phyloP scores from a whole-genome alignment of 2,888 invertebrate species.

The Drosophila mulleri region DNA sequence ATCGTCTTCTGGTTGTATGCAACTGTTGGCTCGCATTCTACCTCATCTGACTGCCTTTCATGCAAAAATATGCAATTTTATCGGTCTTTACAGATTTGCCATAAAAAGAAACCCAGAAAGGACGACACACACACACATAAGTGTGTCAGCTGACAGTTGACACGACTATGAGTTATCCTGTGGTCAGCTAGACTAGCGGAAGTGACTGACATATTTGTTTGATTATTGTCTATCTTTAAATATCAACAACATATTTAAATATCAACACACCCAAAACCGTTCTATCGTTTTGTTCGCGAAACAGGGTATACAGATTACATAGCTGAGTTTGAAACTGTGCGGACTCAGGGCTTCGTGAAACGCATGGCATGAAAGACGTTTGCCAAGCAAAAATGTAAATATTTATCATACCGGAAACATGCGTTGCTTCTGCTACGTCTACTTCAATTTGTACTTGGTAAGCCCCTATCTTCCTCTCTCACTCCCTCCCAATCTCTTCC shows the following conservation, averaged over 20 bases:
- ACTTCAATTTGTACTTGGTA: conserved; percentile 57
- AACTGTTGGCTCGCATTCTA: conserved; percentile 18
- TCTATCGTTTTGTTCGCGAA: background rate
- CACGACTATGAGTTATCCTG: conserved; percentile 1
- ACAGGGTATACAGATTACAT: conserved; percentile 35
- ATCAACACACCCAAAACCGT: background rate
- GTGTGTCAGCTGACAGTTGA: background rate
- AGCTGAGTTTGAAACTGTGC: conserved; percentile 39
- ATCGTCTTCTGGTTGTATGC: conserved; percentile 15
- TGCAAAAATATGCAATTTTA: conserved; percentile 81
- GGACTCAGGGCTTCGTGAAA: conserved; percentile 14
- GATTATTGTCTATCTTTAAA: background rate
- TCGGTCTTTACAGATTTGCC: conserved; percentile 80
- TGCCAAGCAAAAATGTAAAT: conserved; percentile 77
- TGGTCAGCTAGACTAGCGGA: background rate
- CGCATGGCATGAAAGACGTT: conserved; percentile 69
- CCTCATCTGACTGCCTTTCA: conserved; percentile 46
- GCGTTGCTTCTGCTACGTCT: conserved; percentile 47
- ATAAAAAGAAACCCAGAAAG: conserved; percentile 22
- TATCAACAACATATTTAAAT: too few relatives aligned
- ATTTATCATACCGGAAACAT: conserved; percentile 75
- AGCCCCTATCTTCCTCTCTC: conserved; percentile 13
- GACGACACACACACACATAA: conserved; percentile 13
- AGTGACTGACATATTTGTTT: background rate
- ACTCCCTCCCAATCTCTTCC: background rate